Evolutionary conservation across 2,888 invertebrate genomes (phyloP), one percentile per base, ranked within the genome.

Genomic region (Heliconius erato): DNA sequence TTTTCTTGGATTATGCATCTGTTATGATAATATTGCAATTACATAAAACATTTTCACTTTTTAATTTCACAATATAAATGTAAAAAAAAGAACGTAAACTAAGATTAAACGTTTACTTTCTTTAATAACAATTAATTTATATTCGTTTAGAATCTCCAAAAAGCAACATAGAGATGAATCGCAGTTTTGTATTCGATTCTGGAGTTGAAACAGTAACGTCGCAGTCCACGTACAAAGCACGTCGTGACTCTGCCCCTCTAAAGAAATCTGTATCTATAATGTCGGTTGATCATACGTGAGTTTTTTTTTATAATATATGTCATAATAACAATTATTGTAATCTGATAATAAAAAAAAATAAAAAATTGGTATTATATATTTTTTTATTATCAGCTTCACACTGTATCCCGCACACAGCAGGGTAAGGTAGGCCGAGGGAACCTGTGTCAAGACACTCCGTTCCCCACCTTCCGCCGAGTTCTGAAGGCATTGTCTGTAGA

Each of bases 121-220:
- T 40, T 40, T 44, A n/a, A n/a, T 26, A 72, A 44, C 23, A 35
- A 49, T 69, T n/a, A 63, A 54, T 6, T 63, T 65, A 26, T 71
- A 28, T 44, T 68, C 6, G 23, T 16, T 1, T 71, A 84, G 84
- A 84, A 35, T 78, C 35, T 14, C 32, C 79, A 49, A 80, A 79
- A 40, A 77, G 76, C 26, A 69, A 59, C 9, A 26, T 68, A 32
- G 84, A 85, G 9, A 28, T 54, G 9, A 84, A 76, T 44, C 80
- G 82, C 16, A 76, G 72, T 69, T 32, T 32, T 23, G 49, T 79
- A n/a, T 86, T 87, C 0, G 94, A 94, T 84, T 94, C 94, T 0
- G 93, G 94, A 44, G 89, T 92, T 6, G 93, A 92, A 16, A 90
- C 92, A 0, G 85, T 84, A 3, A 88, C 89, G 0, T 90, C 91